Evolutionary conservation across 2,797 vertebrate genomes (phyloP), one percentile per base, ranked within the genome.

Genomic region (Schizopygopsis pylzovi): DNA sequence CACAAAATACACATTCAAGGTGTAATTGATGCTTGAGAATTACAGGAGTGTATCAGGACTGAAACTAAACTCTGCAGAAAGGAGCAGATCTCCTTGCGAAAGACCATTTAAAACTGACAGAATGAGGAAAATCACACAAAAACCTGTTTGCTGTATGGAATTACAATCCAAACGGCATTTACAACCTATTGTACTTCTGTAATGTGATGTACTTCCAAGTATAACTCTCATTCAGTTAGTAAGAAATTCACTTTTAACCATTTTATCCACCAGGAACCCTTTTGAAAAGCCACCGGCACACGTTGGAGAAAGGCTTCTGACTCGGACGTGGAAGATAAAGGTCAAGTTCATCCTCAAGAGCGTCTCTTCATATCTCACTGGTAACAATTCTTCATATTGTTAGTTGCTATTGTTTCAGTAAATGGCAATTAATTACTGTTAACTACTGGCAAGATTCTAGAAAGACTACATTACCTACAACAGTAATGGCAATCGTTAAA

Each of bases 1-100:
- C 25, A 18, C 56, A 63, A 63, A 76, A 77, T 56, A 4, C 49
- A 59, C 43, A 70, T 54, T 68, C 52, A 13, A 25, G 15, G 20
- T 70, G 79, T 11, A 81, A 37, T 8, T 81, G 63, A 49, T 67
- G 79, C 28, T 80, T 63, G 43, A 67, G 79, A 65, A 67, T 70
- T 49, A 81, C 9, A 67, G 16, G 41, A 9, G 49, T 6, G 73
- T 54, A 54, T 37, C 11, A 41, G 49, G 56, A n/a, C 56, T 65
- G 77, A 20, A 79, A 79, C n/a, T 20, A 79, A 79, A 65, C 33
- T 33, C 56, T 22, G 10, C 61, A 47, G 25, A 61, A 63, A 47
- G 16, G 41, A 4, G 47, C 15, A 47, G 59, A 25, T 65, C 41
- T 65, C 59, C n/a, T 11, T 43, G 22, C 0, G 2, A 59, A 78